phyloP scores from a whole-genome alignment of 1,140 invertebrate species.

The Mya arenaria region DNA sequence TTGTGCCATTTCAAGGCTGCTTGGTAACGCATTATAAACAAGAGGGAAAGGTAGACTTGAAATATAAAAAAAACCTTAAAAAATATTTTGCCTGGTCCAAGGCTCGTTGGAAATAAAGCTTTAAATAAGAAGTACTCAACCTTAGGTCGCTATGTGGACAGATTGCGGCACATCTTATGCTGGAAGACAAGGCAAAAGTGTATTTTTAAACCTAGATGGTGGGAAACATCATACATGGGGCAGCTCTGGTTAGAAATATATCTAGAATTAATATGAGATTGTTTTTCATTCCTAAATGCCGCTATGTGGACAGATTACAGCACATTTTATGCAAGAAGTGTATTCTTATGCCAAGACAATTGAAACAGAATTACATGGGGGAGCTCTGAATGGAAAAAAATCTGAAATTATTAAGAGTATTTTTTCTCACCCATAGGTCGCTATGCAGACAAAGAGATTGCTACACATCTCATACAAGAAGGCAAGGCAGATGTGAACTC shows the following conservation, averaged over 20 bases:
- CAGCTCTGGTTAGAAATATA: no score
- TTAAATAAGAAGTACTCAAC: neutral
- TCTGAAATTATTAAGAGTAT: neutral
- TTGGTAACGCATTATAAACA: neutral
- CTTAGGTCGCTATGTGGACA: constrained; percentile 59
- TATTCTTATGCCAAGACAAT: no score
- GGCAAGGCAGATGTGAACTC: constrained; percentile 52
- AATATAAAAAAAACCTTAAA: neutral
- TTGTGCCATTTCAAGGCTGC: neutral
- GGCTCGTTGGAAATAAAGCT: neutral
- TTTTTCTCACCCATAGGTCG: constrained; percentile 37
- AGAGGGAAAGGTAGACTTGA: neutral
- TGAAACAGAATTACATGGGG: no score
- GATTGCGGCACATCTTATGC: constrained; percentile 53
- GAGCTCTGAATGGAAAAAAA: no score
- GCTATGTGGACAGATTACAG: no score
- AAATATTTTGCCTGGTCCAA: neutral
- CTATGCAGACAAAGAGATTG: constrained; percentile 57
- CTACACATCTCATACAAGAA: constrained; percentile 52
- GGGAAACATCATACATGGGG: constrained; percentile 62
- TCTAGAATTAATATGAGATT: no score
- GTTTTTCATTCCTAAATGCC: no score
- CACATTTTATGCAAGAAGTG: no score
- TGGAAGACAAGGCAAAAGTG: constrained; percentile 47
- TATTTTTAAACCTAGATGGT: constrained; percentile 55